A percentile compares a stretch with the other conserved stretches of the same genome.
Conservation (phyloP, 2,113 vertebrate species). For the Laticauda laticaudata region DNA sequence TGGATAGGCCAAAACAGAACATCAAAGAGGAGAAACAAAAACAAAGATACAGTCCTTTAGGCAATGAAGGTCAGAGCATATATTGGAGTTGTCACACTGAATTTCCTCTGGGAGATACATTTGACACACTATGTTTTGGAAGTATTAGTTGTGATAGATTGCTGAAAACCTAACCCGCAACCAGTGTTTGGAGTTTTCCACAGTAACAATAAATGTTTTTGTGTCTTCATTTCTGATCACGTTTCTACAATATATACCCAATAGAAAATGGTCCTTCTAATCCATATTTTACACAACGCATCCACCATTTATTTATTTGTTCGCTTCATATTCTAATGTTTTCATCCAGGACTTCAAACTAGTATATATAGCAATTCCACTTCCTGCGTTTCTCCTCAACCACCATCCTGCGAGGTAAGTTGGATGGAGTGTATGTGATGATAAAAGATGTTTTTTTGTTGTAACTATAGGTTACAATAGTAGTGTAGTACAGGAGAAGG, state of each 20-base stretch:
- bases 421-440: not conserved
- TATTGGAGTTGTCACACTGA: conserved; percentile 66
- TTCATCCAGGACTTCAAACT: not conserved
- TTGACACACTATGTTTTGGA: conserved; percentile 55
- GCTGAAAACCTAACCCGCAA: conserved; percentile 29
- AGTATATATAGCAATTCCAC: not conserved
- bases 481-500: not conserved
- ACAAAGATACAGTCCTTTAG: conserved; percentile 44
- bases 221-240: conserved; percentile 39
- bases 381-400: not conserved
- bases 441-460: not conserved
- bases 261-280: conserved; percentile 5
- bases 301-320: not conserved
- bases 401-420: not conserved
- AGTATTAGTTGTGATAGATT: conserved; percentile 46
- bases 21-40: conserved; percentile 36
- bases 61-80: conserved; percentile 61
- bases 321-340: not conserved
- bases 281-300: not conserved
- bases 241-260: conserved; percentile 8
- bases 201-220: conserved; percentile 35
- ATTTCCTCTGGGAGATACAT: conserved; percentile 64
- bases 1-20: not conserved
- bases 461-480: not conserved
- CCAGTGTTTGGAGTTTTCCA: conserved; percentile 26